A percentile compares a stretch with the other conserved stretches of the same genome.
Evolutionary conservation across 2,113 vertebrate genomes (phyloP).

Genomic region (Cynocephalus volans): DNA sequence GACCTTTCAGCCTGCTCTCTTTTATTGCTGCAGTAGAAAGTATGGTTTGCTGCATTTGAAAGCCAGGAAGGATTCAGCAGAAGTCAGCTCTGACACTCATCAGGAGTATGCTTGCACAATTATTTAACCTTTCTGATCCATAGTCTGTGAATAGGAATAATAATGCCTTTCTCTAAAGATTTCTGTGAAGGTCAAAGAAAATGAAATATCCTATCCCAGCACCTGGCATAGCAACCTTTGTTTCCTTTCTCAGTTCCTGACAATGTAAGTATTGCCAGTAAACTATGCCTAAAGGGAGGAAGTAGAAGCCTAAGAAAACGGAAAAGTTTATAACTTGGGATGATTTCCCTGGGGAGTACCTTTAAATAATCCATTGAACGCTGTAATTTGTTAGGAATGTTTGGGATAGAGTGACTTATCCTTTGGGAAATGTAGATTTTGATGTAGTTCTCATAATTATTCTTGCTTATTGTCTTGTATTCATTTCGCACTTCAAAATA

Average conservation of each 20-base stretch:
- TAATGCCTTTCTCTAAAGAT: slow-evolving; percentile 67
- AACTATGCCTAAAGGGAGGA: not conserved
- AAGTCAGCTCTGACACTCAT: slow-evolving; percentile 54
- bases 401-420: slow-evolving; percentile 32
- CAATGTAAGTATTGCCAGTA: not conserved
- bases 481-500: slow-evolving; percentile 42
- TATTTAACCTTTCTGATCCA: slow-evolving; percentile 65
- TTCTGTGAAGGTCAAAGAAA: slow-evolving; percentile 63
- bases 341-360: not conserved
- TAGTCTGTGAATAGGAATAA: slow-evolving; percentile 59
- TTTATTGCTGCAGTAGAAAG: not conserved
- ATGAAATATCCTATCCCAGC: slow-evolving; percentile 47
- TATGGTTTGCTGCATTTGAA: not conserved
- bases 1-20: not conserved
- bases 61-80: not conserved
- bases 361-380: slow-evolving; percentile 47
- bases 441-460: slow-evolving; percentile 45
- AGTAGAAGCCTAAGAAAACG: slow-evolving; percentile 26
- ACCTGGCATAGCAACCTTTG: not conserved
- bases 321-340: slow-evolving; percentile 38
- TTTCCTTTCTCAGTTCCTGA: slow-evolving; percentile 35
- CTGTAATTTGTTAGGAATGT: slow-evolving; percentile 66
- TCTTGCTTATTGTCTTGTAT: slow-evolving; percentile 38
- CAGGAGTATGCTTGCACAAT: slow-evolving; percentile 55
- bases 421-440: slow-evolving; percentile 20